A percentile compares a stretch with the other conserved stretches of the same genome.
Evolutionary conservation across 1,140 invertebrate species (phyloP).

Genomic region (honey bee (Apis mellifera)): Amel_HAv3.1 CM009938.2:11211501-11212000

Average conservation of each 20-base stretch:
- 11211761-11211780: not conserved
- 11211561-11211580: conserved; percentile 1
- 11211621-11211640: not conserved
- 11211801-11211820: not conserved
- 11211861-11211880: not conserved
- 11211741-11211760: not conserved
- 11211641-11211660: not conserved
- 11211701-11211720: too few species aligned
- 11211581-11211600: not conserved
- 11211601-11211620: not conserved
- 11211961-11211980: too few species aligned
- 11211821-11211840: too few species aligned
- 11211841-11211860: too few species aligned
- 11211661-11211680: not conserved
- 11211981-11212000: too few species aligned
- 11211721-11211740: not conserved
- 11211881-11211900: not conserved
- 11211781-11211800: not conserved
- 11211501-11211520: conserved; percentile 18
- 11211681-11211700: too few species aligned
- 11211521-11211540: conserved; percentile 37
- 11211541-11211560: conserved; percentile 22
- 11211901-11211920: not conserved
- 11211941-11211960: not conserved
- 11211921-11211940: not conserved